Evolutionary conservation across 53 echinoderm and acorn worm species (phyloP).

Genomic region (Paracentrotus lividus): DNA sequence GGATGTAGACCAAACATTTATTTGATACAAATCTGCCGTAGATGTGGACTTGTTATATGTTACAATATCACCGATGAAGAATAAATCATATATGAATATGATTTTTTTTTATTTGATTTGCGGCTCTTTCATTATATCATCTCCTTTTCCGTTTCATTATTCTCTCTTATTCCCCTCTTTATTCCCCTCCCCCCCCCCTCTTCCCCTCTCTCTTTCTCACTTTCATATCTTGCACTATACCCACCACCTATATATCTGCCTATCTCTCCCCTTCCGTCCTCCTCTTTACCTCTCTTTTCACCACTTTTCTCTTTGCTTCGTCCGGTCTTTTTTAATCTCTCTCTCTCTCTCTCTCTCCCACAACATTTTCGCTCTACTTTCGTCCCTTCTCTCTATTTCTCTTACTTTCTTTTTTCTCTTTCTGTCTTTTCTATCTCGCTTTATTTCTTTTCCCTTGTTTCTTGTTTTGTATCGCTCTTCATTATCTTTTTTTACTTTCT

Average conservation of each 20-base stretch:
- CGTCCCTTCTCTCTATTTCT: background rate
- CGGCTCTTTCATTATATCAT: too few species aligned
- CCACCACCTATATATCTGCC: too few species aligned
- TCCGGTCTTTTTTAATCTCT: background rate
- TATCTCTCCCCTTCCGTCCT: background rate
- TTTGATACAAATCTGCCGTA: background rate
- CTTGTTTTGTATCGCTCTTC: too few species aligned
- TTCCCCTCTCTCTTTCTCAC: background rate
- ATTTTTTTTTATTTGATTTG: background rate
- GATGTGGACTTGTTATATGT: background rate
- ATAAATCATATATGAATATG: background rate
- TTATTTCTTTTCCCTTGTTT: too few species aligned
- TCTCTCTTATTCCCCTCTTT: background rate
- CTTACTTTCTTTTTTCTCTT: background rate
- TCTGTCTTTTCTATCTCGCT: background rate
- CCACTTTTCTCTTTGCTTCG: background rate
- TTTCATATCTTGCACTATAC: too few species aligned
- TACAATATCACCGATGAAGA: background rate
- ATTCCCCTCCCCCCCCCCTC: background rate
- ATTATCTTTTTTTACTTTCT: too few species aligned
- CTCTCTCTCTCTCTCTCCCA: background rate
- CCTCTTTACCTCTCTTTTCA: background rate
- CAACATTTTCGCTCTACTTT: background rate
- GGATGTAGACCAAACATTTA: background rate
- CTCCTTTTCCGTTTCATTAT: background rate